phyloP scores from a whole-genome alignment of 64 coral and sea anemone species.

The Platygyra sinensis region DNA sequence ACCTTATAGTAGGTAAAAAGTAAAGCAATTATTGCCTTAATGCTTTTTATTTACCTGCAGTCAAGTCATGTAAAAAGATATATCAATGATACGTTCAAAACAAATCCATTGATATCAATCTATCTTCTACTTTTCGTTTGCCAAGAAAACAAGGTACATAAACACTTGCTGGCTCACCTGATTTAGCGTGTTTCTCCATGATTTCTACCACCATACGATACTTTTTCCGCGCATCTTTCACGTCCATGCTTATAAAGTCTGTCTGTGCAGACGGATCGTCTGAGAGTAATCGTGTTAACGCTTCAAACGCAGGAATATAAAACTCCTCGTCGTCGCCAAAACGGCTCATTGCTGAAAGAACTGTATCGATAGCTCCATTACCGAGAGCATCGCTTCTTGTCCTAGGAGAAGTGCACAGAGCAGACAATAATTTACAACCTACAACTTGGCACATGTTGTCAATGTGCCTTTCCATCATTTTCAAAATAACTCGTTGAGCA shows the following conservation, averaged over 20 bases:
- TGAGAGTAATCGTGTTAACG: constrained; percentile 15
- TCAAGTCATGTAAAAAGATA: too few relatives aligned
- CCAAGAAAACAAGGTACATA: too few relatives aligned
- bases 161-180: constrained; percentile 15
- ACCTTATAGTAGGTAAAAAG: too few relatives aligned
- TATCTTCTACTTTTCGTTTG: too few relatives aligned
- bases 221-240: constrained; percentile 23
- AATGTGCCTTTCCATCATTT: constrained; percentile 21
- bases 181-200: constrained; percentile 39
- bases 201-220: constrained; percentile 49
- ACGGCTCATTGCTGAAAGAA: constrained; percentile 46
- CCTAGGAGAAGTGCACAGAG: background rate
- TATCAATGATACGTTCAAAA: too few relatives aligned
- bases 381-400: constrained; percentile 8
- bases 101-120: too few relatives aligned
- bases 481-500: constrained; percentile 8
- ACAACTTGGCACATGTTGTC: constrained; percentile 38
- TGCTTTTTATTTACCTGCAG: too few relatives aligned
- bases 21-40: too few relatives aligned
- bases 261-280: constrained; percentile 8
- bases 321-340: constrained; percentile 60
- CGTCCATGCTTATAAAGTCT: constrained; percentile 42
- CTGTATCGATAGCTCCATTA: constrained; percentile 6
- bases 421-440: constrained; percentile 54
- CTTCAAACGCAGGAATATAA: constrained; percentile 45